phyloP scores from a whole-genome alignment of 2,797 vertebrate species.

The Sphenodon punctatus region DNA sequence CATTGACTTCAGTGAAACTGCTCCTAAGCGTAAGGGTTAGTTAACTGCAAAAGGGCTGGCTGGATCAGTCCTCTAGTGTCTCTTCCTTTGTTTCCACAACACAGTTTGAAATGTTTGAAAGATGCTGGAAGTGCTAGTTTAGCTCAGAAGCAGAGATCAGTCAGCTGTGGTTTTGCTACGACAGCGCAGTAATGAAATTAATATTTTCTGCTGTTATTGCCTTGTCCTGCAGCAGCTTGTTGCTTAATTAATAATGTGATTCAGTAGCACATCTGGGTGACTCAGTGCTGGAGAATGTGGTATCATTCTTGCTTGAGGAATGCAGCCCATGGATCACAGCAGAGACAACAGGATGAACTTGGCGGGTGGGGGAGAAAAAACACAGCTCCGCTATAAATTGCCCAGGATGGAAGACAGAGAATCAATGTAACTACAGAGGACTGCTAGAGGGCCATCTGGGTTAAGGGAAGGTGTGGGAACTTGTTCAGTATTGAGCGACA shows the following conservation, averaged over 20 bases:
- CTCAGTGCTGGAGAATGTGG: background rate
- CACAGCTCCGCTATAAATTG: background rate
- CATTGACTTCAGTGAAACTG: no score
- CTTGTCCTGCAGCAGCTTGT: background rate
- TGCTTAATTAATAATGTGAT: background rate
- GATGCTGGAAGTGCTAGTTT: background rate
- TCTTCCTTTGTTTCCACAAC: background rate
- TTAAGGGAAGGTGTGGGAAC: background rate
- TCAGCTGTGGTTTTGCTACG: background rate
- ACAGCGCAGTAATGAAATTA: background rate
- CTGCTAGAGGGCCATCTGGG: background rate
- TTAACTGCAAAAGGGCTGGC: no score
- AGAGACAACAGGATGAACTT: background rate
- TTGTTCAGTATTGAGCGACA: background rate
- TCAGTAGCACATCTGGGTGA: background rate
- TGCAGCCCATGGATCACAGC: background rate
- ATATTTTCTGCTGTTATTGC: background rate
- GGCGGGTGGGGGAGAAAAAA: background rate
- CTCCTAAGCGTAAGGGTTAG: no score
- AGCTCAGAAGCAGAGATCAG: background rate
- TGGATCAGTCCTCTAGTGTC: no score
- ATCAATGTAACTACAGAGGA: background rate
- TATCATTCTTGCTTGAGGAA: background rate
- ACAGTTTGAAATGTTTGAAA: rapidly evolving
- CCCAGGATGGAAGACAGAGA: background rate